Conservation (phyloP, 2,113 vertebrate genomes). For the Oriolus oriolus region DNA sequence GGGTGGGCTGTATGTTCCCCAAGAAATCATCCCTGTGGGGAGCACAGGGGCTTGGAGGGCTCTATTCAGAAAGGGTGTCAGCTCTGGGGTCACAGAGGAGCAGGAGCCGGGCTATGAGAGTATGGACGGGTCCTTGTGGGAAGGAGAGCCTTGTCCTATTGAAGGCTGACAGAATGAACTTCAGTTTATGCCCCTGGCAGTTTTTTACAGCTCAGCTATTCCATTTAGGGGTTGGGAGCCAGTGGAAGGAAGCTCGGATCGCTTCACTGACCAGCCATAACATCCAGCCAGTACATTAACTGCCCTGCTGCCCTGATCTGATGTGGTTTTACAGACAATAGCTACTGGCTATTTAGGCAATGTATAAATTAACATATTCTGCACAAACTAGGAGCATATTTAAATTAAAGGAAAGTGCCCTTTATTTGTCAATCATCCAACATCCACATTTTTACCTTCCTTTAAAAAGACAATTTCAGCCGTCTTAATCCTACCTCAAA, state of each 20-base stretch:
- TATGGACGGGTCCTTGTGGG: not conserved
- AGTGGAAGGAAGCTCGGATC: slow-evolving; percentile 64
- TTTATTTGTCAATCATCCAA: slow-evolving; percentile 55
- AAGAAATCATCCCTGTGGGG: not conserved
- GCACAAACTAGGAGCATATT: slow-evolving; percentile 56
- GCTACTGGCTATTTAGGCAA: slow-evolving; percentile 68
- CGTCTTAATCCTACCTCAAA: not conserved
- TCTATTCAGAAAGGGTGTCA: not conserved
- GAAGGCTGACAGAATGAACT: slow-evolving; percentile 59
- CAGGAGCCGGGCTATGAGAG: not conserved
- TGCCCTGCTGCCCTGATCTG: slow-evolving; percentile 71
- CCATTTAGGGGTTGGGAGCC: slow-evolving; percentile 55
- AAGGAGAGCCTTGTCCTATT: slow-evolving; percentile 16
- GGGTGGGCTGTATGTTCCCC: not conserved
- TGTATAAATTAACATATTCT: slow-evolving; percentile 69
- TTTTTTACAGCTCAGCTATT: slow-evolving; percentile 70
- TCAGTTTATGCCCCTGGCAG: slow-evolving; percentile 53
- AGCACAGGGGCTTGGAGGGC: not conserved
- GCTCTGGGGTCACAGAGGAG: not conserved
- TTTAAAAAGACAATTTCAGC: slow-evolving; percentile 6
- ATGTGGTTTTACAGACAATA: slow-evolving; percentile 69
- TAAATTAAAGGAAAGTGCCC: slow-evolving; percentile 51
- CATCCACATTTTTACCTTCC: not conserved
- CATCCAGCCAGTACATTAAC: slow-evolving; percentile 70
- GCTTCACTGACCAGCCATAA: slow-evolving; percentile 71